Percentiles rank a stretch among this genome's conserved stretches.
Conservation (phyloP, 2,113 vertebrate genomes). For the Macroglossus sobrinus region DNA sequence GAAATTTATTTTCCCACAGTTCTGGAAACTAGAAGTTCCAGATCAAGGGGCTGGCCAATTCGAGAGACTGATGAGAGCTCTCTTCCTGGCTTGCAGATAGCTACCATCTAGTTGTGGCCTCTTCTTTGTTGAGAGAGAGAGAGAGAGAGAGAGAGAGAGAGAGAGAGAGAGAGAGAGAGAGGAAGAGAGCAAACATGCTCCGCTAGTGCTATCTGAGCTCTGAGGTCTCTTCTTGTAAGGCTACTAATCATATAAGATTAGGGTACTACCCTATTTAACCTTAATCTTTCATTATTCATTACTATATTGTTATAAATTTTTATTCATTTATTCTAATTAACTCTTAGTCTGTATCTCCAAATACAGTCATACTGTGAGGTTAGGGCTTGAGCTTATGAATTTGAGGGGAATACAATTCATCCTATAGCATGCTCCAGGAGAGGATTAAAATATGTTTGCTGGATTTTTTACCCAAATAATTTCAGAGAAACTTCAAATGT, state of each 20-base stretch:
- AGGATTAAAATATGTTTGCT: not conserved
- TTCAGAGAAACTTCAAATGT: not conserved
- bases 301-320: not conserved
- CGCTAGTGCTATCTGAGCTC: too few relatives aligned
- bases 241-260: not conserved
- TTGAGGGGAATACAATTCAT: not conserved
- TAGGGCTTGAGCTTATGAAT: not conserved
- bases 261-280: not conserved
- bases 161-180: not conserved
- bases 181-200: too few relatives aligned
- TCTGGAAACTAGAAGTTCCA: not conserved
- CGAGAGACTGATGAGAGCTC: not conserved
- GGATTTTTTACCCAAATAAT: not conserved
- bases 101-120: not conserved
- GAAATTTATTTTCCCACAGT: not conserved
- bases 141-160: rapidly evolving
- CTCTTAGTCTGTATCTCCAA: not conserved
- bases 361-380: not conserved
- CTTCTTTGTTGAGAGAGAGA: not conserved
- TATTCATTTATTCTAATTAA: not conserved
- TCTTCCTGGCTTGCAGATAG: not conserved
- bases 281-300: not conserved
- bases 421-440: not conserved
- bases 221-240: not conserved
- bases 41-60: not conserved